Percentiles rank a stretch among this genome's conserved stretches.
These are phyloP conservation scores for Trinorchestia longiramus DNA, from an alignment of 1,140 invertebrate genomes.

Conservation along the genomic window DNA sequence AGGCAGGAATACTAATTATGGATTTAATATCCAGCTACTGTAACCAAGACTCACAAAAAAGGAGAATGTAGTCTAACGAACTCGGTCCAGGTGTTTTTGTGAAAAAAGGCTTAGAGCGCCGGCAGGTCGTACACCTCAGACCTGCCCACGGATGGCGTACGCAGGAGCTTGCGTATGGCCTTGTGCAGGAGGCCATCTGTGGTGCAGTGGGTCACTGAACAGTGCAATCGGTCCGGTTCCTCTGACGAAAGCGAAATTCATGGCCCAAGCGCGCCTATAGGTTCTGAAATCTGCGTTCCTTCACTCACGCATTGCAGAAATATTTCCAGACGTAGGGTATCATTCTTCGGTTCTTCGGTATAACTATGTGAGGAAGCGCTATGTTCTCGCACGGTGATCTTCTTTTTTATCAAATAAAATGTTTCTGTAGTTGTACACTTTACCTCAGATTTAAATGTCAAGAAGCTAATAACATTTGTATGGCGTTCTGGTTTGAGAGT, in stretches of 20 bases:
- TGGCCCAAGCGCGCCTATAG: neutral
- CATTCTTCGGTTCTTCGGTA: no score
- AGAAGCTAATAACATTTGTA: no score
- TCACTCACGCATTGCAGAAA: no score
- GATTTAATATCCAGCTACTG: neutral
- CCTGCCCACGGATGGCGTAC: neutral
- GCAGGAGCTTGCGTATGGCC: neutral
- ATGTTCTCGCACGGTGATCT: no score
- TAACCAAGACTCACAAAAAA: neutral
- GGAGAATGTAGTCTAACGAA: neutral
- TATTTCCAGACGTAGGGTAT: no score
- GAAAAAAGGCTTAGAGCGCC: neutral
- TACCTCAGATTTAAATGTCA: no score
- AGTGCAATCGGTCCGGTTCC: neutral
- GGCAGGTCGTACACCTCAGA: neutral
- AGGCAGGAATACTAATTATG: neutral
- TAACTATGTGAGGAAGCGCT: no score
- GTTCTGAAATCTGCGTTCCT: no score
- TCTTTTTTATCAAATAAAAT: no score
- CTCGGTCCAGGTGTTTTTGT: neutral
- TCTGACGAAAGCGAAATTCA: neutral
- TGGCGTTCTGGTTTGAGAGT: no score
- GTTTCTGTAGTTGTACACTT: no score
- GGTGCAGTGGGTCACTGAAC: neutral
- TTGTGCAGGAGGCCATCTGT: neutral